Evolutionary conservation across 2,113 vertebrate genomes (phyloP).

Genomic region (Sakesphorus luctuosus): DNA sequence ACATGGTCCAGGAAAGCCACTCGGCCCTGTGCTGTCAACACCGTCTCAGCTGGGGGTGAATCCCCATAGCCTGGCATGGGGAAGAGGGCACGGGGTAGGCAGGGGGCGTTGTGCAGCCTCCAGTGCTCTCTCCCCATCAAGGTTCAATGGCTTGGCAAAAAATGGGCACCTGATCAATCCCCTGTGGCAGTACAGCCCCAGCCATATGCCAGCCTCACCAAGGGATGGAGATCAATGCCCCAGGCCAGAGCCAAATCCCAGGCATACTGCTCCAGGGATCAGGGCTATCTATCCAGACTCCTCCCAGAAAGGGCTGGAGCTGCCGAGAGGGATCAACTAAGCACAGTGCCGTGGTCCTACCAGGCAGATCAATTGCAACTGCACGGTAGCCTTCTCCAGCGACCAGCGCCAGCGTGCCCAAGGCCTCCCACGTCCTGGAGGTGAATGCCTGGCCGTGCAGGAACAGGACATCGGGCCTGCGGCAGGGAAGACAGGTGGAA

Average conservation of each 20-base stretch:
- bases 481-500: background rate
- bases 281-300: background rate
- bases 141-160: background rate
- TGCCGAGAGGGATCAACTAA: background rate
- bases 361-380: slow-evolving; percentile 92
- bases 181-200: accelerated
- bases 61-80: slow-evolving; percentile 85
- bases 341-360: slow-evolving; percentile 66
- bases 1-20: slow-evolving; percentile 81
- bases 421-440: slow-evolving; percentile 91
- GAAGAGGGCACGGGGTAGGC: background rate
- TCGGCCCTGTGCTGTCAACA: slow-evolving; percentile 81
- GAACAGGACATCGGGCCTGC: slow-evolving; percentile 87
- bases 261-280: background rate
- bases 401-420: slow-evolving; percentile 89
- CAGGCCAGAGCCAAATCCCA: background rate
- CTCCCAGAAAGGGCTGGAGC: background rate
- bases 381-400: slow-evolving; percentile 86
- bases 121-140: background rate
- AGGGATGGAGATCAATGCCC: background rate
- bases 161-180: accelerated
- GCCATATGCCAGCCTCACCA: background rate
- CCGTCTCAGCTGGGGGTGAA: slow-evolving; percentile 75
- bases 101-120: background rate
- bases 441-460: slow-evolving; percentile 93